Percentiles rank a stretch among this genome's conserved stretches.
phyloP scores from a whole-genome alignment of 2,113 vertebrate genomes.

The Cochlearius cochlearius region DNA sequence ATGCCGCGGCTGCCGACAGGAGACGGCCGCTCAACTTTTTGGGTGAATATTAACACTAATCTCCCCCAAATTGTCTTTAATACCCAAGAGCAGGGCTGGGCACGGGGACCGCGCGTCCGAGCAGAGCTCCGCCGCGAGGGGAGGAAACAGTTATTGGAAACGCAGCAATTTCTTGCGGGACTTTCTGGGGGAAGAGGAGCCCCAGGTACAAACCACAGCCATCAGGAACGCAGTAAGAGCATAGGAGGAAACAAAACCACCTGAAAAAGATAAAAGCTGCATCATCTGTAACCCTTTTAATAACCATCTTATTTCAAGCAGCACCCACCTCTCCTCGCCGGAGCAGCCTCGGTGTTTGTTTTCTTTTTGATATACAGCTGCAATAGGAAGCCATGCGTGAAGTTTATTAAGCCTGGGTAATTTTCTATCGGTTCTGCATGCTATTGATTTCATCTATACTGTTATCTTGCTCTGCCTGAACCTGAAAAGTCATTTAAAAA shows the following conservation, averaged over 20 bases:
- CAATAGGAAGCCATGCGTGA: constrained; percentile 5
- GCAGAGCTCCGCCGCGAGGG: fast-evolving
- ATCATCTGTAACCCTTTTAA: background rate
- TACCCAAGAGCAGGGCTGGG: background rate
- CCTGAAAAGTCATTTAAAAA: constrained; percentile 21
- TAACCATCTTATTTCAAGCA: background rate
- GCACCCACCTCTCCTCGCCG: background rate
- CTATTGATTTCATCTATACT: constrained; percentile 9
- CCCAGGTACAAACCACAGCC: background rate
- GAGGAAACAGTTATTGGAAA: fast-evolving
- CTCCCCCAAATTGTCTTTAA: background rate
- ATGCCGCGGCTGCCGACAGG: background rate
- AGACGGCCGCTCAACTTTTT: fast-evolving
- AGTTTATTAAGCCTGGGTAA: constrained; percentile 33
- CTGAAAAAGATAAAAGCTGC: background rate
- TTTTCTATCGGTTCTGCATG: constrained; percentile 46
- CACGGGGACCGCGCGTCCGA: fast-evolving
- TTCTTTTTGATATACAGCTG: background rate
- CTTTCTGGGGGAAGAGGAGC: background rate
- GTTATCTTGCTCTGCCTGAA: background rate
- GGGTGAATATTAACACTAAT: background rate
- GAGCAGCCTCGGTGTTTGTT: background rate
- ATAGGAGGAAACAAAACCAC: background rate
- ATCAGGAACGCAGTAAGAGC: background rate
- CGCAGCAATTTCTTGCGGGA: fast-evolving